phyloP scores from a whole-genome alignment of 2,113 vertebrate genomes.

The Psammodynastes pulverulentus region DNA sequence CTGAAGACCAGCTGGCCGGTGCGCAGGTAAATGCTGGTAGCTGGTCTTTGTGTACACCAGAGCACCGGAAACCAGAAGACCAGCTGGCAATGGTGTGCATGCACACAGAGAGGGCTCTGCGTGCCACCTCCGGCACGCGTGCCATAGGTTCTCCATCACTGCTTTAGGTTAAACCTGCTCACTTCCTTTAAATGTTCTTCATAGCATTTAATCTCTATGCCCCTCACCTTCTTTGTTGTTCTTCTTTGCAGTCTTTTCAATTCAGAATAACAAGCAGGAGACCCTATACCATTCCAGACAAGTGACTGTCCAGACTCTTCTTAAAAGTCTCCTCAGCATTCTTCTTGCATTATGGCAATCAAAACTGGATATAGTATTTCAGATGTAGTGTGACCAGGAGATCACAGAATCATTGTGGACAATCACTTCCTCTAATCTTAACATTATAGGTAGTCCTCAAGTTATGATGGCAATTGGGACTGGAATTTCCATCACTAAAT shows the following conservation, averaged over 20 bases:
- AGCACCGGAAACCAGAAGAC: too few species aligned
- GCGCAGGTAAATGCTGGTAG: too few species aligned
- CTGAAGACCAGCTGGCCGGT: too few species aligned
- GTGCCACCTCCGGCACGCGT: too few species aligned
- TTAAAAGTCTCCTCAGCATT: neutral
- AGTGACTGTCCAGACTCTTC: too few species aligned
- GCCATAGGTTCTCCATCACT: too few species aligned
- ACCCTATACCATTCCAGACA: too few species aligned
- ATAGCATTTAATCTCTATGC: neutral
- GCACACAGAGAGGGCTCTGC: too few species aligned
- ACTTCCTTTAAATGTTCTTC: neutral
- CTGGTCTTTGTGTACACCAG: too few species aligned
- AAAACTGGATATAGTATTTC: neutral
- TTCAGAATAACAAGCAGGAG: neutral
- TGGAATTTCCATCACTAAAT: neutral
- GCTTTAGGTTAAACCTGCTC: neutral
- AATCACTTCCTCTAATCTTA: neutral
- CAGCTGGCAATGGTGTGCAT: too few species aligned
- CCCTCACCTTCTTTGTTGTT: neutral
- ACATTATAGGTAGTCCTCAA: neutral
- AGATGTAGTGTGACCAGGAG: neutral
- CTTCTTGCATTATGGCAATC: neutral
- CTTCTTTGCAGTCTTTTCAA: neutral
- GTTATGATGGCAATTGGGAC: neutral
- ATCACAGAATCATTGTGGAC: neutral